These are phyloP conservation scores for Andinoacara biseriatus DNA, from an alignment of 2,113 vertebrate genomes.

Conservation along the genomic window DNA sequence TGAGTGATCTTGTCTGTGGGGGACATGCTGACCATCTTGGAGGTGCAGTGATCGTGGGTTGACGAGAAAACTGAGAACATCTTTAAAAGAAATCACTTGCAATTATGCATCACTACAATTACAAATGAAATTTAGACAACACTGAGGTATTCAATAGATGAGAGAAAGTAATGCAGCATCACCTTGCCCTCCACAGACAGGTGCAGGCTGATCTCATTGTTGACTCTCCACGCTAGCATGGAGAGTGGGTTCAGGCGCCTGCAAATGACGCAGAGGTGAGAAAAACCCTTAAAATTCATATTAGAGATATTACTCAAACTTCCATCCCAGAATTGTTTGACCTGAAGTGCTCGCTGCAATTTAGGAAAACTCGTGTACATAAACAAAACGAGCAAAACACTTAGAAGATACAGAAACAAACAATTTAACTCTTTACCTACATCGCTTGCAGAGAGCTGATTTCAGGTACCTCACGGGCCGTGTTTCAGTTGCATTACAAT, in stretches of 20 bases:
- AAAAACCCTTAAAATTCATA: neutral
- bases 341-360: neutral
- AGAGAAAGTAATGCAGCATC: neutral
- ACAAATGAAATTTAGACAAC: too few species aligned
- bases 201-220: slow-evolving; percentile 88
- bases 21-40: slow-evolving; percentile 88
- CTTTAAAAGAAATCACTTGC: slow-evolving; percentile 27
- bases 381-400: too few species aligned
- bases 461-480: neutral
- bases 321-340: neutral
- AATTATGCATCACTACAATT: neutral
- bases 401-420: too few species aligned
- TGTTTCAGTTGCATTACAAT: neutral
- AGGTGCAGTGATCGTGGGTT: slow-evolving; percentile 66
- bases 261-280: neutral
- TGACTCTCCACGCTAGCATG: slow-evolving; percentile 85
- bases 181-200: slow-evolving; percentile 89
- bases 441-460: neutral
- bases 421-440: too few species aligned
- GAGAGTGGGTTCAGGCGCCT: slow-evolving; percentile 88
- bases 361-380: too few species aligned
- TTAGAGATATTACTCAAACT: neutral
- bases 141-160: neutral
- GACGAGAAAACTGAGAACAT: slow-evolving; percentile 85
- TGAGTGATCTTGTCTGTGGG: slow-evolving; percentile 91